Percentiles rank a stretch among this genome's conserved stretches.
Evolutionary conservation across 1,140 invertebrate species (phyloP).

Genomic region (Drosophila paulistorum): DNA sequence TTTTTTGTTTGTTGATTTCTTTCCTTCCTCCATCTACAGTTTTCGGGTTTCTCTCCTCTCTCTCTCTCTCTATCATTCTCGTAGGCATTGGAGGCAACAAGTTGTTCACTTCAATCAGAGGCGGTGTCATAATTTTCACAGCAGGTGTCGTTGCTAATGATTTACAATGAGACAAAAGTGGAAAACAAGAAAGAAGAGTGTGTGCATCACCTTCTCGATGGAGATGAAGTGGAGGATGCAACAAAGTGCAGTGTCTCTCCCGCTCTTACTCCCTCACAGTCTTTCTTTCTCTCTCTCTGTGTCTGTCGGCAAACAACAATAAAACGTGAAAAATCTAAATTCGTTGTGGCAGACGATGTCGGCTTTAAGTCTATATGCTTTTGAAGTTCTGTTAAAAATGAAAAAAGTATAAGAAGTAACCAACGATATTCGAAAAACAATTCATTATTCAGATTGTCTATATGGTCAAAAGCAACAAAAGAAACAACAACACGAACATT

Average conservation of each 20-base stretch:
- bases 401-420: not conserved
- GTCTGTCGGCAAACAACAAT: conserved; percentile 68
- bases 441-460: conserved; percentile 66
- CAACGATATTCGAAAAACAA: conserved; percentile 55
- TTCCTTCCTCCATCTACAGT: not conserved
- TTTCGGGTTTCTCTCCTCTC: conserved; percentile 8
- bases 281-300: not conserved
- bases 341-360: conserved; percentile 60
- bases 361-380: conserved; percentile 33
- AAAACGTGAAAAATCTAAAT: conserved; percentile 68
- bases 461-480: conserved; percentile 11
- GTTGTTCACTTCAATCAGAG: conserved; percentile 75
- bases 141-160: conserved; percentile 81
- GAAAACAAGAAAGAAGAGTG: not conserved
- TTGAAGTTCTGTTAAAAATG: conserved; percentile 14
- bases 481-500: conserved; percentile 11
- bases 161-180: conserved; percentile 53
- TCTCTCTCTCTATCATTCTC: conserved; percentile 12
- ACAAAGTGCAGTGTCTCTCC: conserved; percentile 35
- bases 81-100: conserved; percentile 51
- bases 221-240: not conserved
- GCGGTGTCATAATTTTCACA: conserved; percentile 83
- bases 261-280: not conserved
- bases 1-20: conserved; percentile 28
- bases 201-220: too few species aligned